Evolutionary conservation across 23 tunicate genomes (phyloP).

Genomic region (Ascidia mentula): DNA sequence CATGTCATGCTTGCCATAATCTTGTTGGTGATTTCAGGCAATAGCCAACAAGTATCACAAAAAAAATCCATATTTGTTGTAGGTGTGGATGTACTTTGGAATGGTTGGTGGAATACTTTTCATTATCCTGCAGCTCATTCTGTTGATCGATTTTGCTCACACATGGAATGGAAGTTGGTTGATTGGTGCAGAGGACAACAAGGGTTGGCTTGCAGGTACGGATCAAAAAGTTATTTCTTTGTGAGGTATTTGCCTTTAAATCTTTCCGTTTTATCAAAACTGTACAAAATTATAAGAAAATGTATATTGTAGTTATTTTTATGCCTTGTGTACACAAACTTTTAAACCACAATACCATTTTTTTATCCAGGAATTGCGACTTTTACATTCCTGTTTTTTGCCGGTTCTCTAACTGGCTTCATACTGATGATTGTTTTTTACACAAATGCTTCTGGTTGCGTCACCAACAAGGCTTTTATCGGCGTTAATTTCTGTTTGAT

Average conservation of each 20-base stretch:
- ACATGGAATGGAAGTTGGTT: conserved; percentile 79
- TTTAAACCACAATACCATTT: background rate
- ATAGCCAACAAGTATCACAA: no score
- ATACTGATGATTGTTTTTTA: conserved; percentile 39
- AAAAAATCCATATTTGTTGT: no score
- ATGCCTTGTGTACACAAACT: no score
- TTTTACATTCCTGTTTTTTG: conserved; percentile 36
- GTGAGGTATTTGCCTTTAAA: background rate
- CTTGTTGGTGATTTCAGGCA: no score
- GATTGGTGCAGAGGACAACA: conserved; percentile 44
- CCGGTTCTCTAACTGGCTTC: conserved; percentile 34
- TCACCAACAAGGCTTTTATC: conserved; percentile 77
- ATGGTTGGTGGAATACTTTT: conserved; percentile 89
- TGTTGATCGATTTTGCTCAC: conserved; percentile 93
- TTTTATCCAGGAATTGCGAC: conserved; percentile 2
- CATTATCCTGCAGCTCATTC: conserved; percentile 86
- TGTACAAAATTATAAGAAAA: background rate
- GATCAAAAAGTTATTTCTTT: background rate
- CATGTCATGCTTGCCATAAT: no score
- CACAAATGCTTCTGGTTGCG: conserved; percentile 58
- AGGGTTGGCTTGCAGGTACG: conserved; percentile 46
- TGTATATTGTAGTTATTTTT: no score
- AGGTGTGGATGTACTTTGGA: conserved; percentile 82
- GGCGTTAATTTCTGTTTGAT: conserved; percentile 67
- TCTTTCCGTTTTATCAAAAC: background rate